Evolutionary conservation across 2,113 vertebrate species (phyloP).

Genomic region (Podilymbus podiceps): DNA sequence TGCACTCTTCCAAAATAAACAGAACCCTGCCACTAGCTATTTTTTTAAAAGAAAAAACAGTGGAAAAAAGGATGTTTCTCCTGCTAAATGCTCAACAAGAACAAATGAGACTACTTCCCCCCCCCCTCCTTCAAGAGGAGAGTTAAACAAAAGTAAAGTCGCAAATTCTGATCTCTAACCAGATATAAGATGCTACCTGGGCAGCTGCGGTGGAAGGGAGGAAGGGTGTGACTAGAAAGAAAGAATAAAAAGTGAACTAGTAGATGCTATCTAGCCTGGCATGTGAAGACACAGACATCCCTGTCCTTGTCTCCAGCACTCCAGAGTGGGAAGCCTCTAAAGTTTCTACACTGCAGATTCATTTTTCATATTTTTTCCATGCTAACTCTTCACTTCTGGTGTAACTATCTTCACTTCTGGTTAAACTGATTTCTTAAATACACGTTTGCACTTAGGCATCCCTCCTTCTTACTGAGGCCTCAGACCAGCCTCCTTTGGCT

Average conservation of each 20-base stretch:
- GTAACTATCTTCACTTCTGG: neutral
- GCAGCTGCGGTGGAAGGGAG: neutral
- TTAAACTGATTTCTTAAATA: neutral
- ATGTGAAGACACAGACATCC: neutral
- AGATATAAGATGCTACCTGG: neutral
- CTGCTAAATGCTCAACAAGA: neutral
- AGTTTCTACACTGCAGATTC: neutral
- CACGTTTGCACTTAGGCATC: neutral
- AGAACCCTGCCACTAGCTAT: neutral
- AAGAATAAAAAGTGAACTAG: neutral
- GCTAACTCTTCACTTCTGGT: neutral
- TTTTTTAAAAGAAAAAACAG: neutral
- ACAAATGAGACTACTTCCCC: neutral
- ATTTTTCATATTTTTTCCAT: neutral
- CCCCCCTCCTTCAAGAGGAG: neutral
- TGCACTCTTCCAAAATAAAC: neutral
- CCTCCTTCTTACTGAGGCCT: neutral
- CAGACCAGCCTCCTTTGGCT: neutral
- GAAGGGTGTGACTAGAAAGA: neutral
- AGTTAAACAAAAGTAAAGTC: neutral
- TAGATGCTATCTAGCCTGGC: neutral
- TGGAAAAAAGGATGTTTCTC: neutral
- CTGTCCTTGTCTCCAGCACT: neutral
- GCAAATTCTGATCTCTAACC: slow-evolving; percentile 6
- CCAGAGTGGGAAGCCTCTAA: neutral